A percentile compares a stretch with the other conserved stretches of the same genome.
Conservation (phyloP, 1,140 invertebrate genomes). For the Drosophila neocordata region DNA sequence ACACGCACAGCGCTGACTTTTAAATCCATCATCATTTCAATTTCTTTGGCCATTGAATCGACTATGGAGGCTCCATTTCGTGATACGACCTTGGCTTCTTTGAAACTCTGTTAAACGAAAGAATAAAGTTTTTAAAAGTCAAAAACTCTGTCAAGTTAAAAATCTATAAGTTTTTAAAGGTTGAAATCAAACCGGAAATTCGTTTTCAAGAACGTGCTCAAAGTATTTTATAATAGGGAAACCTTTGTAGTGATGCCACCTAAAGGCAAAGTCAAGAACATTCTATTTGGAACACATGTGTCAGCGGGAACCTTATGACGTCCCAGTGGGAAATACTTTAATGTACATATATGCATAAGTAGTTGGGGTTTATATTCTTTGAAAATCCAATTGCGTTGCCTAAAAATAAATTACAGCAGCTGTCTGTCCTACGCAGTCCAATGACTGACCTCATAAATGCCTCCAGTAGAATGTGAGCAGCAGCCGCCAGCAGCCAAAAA, state of each 20-base stretch:
- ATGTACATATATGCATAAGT: constrained; percentile 2
- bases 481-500: constrained; percentile 25
- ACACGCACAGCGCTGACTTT: constrained; percentile 93
- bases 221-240: background rate
- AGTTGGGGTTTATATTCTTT: constrained; percentile 47
- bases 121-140: too few relatives aligned
- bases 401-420: constrained; percentile 60
- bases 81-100: constrained; percentile 87
- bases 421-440: constrained; percentile 30
- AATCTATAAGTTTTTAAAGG: constrained; percentile 5
- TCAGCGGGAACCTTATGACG: background rate
- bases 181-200: background rate
- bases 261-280: background rate
- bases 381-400: constrained; percentile 56
- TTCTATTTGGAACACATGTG: constrained; percentile 1
- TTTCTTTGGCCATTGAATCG: constrained; percentile 89
- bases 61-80: constrained; percentile 89
- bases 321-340: background rate
- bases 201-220: background rate
- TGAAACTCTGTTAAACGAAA: too few relatives aligned
- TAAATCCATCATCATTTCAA: constrained; percentile 91
- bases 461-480: background rate
- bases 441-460: constrained; percentile 54
- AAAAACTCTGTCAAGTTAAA: too few relatives aligned
- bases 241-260: background rate